Base-by-base conservation (phyloP, 2,113 vertebrate species). In the Ranitomeya variabilis region DNA sequence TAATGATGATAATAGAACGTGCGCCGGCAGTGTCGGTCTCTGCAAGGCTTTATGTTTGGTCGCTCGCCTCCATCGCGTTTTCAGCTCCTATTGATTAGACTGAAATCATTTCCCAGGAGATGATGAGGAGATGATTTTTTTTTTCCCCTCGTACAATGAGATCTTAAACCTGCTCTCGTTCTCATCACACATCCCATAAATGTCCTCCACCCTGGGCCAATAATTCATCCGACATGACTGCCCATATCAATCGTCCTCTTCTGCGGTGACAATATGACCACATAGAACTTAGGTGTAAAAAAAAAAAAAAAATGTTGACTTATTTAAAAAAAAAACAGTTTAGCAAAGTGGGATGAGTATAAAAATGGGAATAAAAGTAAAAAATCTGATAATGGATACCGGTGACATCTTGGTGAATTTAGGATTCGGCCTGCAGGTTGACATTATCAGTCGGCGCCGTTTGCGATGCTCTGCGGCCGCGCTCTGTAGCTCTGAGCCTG, bases 101-200 rank as follows among this genome's bases (percentile, higher is more conserved):
- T 59, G 79, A 31, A 80, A 60, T 37, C 55, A 81, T 60, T 80
- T 80, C 55, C 54, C 55, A 16, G 23, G 55, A 80, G 78, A 80
- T 13, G 76, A 79, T 31, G 13, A 16, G 31, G 2, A n/a, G 26
- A 26, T 10, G 0, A 57, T 78, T 80, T 55, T 80, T 57, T 45
- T 80, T 59, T 23, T 60, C 31, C n/a, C 14, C 26, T 1, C 77
- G 55, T 78, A 78, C 21, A 55, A 55, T 23, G 52, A 26, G 52
- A 52, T 80, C 77, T 57, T 55, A 55, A 23, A 80, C 52, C 77
- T 26, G 71, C 1, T 15, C 21, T 78, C 45, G 71, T 9, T 71
- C 71, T 18, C 45, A 18, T 19, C 19, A 74, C 37, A 16, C 69
- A 73, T 23, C 66, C n/a, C 67, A 4, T 71, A 57, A 57, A 57